Evolutionary conservation across 2,797 vertebrate genomes (phyloP), one percentile per base, ranked within the genome.

Genomic region (Sylvia borin): DNA sequence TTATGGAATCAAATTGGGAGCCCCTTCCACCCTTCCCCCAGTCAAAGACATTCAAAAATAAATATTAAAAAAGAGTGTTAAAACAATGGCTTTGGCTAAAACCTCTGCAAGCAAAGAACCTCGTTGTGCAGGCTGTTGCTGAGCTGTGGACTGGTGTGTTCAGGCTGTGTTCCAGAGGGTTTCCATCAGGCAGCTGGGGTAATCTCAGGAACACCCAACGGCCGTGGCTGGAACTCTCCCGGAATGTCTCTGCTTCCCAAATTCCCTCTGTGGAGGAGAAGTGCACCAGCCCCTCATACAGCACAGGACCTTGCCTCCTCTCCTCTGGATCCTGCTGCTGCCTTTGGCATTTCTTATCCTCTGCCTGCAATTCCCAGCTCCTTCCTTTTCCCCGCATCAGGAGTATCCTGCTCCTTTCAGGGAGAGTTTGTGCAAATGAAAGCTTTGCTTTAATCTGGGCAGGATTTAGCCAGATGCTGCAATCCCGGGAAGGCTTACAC

Each of bases 1-100:
- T 96, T 96, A 95, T 79, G 34, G 88, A 93, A 95, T 96, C 96
- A 97, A 93, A 95, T 85, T 76, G 77, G 87, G 87, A 84, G 80
- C 77, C 90, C 90, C 93, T 95, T 95, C 90, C 93, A 84, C 90
- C 92, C 91, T 93, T 81, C 87, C 95, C 94, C 94, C 88, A 79
- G 81, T 34, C 85, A 75, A 62, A 92, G 70, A 81, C 64, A 32
- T 51, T 55, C 0, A 1, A 78, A 64, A 86, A 90, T 88, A 79
- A 92, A 88, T 74, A 34, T 50, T 66, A 32, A 73, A 74, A 70
- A 53, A 22, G 88, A 16, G 38, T 22, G 88, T 85, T 90, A 53
- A 80, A 83, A 62, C 57, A 92, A 71, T 80, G 68, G 83, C 55
- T 82, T 74, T 67, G 17, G 11, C 73, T 85, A 29, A 85, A 90